phyloP scores from a whole-genome alignment of 2,888 invertebrate species.

The Danaus chrysippus region DNA sequence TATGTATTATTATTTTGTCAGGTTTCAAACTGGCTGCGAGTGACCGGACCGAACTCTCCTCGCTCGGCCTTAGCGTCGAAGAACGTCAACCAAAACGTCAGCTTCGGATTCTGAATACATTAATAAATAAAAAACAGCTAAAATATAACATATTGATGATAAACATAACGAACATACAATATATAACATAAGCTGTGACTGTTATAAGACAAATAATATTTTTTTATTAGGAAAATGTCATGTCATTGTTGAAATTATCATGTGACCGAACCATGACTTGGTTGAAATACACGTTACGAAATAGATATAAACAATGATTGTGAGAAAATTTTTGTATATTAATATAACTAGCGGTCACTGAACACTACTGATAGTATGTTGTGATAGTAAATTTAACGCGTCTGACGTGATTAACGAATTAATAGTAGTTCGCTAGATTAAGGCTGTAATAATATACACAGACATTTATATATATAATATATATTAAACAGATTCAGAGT shows the following conservation, averaged over 20 bases:
- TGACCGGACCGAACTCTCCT: slow-evolving; percentile 81
- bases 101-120: slow-evolving; percentile 60
- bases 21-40: slow-evolving; percentile 77
- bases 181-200: not conserved
- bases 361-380: slow-evolving; percentile 9
- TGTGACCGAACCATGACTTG: not conserved
- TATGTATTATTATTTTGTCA: slow-evolving; percentile 34
- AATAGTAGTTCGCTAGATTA: slow-evolving; percentile 14
- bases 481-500: no score
- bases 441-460: slow-evolving; percentile 2
- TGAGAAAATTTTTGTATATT: not conserved
- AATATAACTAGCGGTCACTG: slow-evolving; percentile 6
- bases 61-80: slow-evolving; percentile 58
- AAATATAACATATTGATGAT: not conserved
- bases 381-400: slow-evolving; percentile 8
- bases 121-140: not conserved
- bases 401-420: slow-evolving; percentile 6
- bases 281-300: not conserved
- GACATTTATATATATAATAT: not conserved
- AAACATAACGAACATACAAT: slow-evolving; percentile 1
- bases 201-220: not conserved
- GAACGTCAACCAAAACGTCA: slow-evolving; percentile 62
- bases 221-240: not conserved
- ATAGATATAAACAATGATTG: slow-evolving; percentile 4
- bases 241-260: not conserved